Evolutionary conservation across 2,797 vertebrate genomes (phyloP).

Genomic region (Neosalanx taihuensis): DNA sequence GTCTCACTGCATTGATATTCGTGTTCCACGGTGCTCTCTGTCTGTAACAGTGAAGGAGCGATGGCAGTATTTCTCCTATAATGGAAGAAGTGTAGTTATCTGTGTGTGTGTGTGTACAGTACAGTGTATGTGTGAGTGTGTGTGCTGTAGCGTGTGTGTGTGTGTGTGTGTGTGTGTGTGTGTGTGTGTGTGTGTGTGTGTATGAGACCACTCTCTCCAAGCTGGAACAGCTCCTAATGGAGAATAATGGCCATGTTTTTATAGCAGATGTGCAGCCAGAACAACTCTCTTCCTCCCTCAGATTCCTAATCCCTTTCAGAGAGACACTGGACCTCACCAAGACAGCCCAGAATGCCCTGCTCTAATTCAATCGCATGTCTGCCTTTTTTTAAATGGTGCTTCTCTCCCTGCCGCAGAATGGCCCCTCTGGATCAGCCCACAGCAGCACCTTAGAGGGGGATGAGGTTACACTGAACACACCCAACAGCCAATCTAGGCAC

Average conservation of each 20-base stretch:
- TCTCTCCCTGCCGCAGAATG: neutral
- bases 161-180: neutral
- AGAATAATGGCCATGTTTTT: slow-evolving; percentile 64
- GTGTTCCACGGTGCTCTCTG: slow-evolving; percentile 55
- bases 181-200: neutral
- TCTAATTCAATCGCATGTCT: neutral
- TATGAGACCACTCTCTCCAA: slow-evolving; percentile 40
- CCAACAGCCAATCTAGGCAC: neutral
- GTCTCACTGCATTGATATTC: slow-evolving; percentile 67
- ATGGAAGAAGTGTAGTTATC: neutral
- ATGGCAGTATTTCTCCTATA: neutral
- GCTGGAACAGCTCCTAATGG: slow-evolving; percentile 62
- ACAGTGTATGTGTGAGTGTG: neutral
- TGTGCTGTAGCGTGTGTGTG: no score
- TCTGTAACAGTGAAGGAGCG: slow-evolving; percentile 4
- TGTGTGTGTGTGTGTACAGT: neutral
- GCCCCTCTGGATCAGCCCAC: neutral
- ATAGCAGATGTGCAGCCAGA: slow-evolving; percentile 61
- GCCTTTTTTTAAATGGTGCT: neutral
- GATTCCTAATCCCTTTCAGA: slow-evolving; percentile 19
- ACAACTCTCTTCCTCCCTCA: slow-evolving; percentile 17
- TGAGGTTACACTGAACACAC: neutral
- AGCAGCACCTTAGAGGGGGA: neutral
- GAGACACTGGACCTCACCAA: neutral
- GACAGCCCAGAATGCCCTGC: neutral